These are phyloP conservation scores for Caenorhabditis tropicalis DNA, from an alignment of 1,140 invertebrate genomes.

Conservation along the genomic window DNA sequence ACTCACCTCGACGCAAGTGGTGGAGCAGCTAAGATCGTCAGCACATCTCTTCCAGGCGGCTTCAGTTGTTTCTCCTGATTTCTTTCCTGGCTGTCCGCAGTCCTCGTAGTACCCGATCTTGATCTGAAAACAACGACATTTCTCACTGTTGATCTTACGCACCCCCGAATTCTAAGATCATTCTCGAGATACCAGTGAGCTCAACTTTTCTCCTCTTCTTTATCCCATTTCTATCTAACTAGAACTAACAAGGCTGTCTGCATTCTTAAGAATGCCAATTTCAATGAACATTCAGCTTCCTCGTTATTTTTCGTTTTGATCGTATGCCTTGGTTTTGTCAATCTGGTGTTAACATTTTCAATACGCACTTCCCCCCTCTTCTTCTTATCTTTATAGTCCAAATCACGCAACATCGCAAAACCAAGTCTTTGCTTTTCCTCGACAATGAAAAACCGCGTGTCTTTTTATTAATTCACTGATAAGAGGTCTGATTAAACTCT, in stretches of 20 bases:
- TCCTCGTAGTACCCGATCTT: constrained; percentile 69
- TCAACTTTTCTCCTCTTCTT: neutral
- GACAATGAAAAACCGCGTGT: neutral
- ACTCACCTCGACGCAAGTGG: constrained; percentile 42
- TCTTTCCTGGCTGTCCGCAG: constrained; percentile 61
- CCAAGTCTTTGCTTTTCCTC: neutral
- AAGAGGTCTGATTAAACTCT: neutral
- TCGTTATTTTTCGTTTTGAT: neutral
- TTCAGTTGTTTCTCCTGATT: neutral
- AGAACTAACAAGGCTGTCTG: neutral
- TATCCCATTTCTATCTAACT: neutral
- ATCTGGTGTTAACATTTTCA: neutral
- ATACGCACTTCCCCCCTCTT: neutral
- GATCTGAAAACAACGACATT: constrained; percentile 58
- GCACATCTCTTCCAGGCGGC: constrained; percentile 53
- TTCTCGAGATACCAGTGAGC: neutral
- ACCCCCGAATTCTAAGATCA: neutral
- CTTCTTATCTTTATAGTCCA: neutral
- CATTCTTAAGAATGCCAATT: neutral
- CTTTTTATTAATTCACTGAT: neutral
- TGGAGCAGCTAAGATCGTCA: constrained; percentile 44
- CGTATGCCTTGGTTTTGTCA: neutral
- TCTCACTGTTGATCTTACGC: neutral
- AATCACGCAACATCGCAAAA: neutral
- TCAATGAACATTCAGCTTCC: neutral